These are phyloP conservation scores for Cantharis flavilabris DNA, from an alignment of 2,888 invertebrate genomes.

Conservation along the genomic window DNA sequence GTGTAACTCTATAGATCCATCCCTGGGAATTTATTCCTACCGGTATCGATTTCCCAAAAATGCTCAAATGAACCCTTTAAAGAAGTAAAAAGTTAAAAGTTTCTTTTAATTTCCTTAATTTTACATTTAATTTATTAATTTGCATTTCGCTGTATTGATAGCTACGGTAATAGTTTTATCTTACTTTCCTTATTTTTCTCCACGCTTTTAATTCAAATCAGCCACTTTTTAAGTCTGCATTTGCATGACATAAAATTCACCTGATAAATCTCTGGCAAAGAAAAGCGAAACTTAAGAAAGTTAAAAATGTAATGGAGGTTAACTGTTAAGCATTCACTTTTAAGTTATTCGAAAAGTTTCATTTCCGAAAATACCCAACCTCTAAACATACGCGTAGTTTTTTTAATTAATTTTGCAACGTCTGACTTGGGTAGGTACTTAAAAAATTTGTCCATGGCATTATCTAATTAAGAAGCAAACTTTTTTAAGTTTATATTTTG, in stretches of 20 bases:
- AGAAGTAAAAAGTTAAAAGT: background rate
- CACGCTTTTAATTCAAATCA: slow-evolving; percentile 11
- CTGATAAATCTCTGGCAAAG: slow-evolving; percentile 15
- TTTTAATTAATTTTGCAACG: background rate
- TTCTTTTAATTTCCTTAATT: background rate
- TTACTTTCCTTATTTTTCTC: background rate
- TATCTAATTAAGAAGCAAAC: background rate
- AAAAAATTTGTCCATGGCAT: background rate
- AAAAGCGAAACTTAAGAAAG: slow-evolving; percentile 5
- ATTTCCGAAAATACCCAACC: background rate
- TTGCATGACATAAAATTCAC: slow-evolving; percentile 20
- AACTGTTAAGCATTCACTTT: background rate
- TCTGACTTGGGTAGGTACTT: background rate
- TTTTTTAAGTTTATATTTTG: background rate
- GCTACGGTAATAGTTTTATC: background rate
- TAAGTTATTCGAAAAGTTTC: background rate
- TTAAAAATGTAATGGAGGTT: slow-evolving; percentile 12
- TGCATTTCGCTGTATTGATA: background rate
- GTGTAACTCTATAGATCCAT: background rate
- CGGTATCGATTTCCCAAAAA: background rate
- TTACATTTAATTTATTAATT: background rate
- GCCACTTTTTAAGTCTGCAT: slow-evolving; percentile 2
- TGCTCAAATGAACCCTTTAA: background rate
- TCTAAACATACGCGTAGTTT: background rate
- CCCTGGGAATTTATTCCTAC: background rate